A percentile compares a stretch with the other conserved stretches of the same genome.
phyloP scores from a whole-genome alignment of 1,140 invertebrate genomes.

The Nephila pilipes region DNA sequence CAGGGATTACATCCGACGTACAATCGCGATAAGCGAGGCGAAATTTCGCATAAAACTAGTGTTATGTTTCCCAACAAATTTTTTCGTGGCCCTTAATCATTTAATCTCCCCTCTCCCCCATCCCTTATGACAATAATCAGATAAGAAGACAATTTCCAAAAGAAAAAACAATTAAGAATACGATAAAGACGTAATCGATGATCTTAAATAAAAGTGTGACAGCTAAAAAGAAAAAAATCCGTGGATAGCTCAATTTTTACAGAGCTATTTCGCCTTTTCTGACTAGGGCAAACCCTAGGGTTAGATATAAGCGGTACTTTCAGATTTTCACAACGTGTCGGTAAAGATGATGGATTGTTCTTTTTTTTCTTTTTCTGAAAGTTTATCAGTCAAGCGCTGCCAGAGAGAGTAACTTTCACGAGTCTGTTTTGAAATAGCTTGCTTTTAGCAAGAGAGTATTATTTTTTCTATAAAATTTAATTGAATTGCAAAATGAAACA shows the following conservation, averaged over 20 bases:
- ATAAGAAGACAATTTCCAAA: background rate
- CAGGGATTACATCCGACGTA: too few species aligned
- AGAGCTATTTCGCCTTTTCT: background rate
- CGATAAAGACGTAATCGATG: background rate
- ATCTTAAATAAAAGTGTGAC: background rate
- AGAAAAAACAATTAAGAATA: background rate
- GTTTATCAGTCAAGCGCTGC: background rate
- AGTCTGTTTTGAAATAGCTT: background rate
- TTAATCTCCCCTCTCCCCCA: background rate
- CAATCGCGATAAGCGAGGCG: too few species aligned
- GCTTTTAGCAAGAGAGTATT: background rate
- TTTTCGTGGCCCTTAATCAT: background rate
- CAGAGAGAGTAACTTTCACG: background rate
- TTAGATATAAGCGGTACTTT: background rate
- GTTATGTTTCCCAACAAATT: background rate
- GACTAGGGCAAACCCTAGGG: background rate
- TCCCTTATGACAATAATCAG: background rate
- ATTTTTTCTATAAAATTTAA: background rate
- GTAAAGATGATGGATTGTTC: background rate
- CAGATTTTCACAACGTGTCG: background rate
- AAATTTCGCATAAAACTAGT: background rate
- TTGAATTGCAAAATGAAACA: background rate
- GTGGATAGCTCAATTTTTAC: background rate
- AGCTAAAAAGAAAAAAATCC: background rate
- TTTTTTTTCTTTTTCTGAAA: constrained; percentile 41